phyloP scores from a whole-genome alignment of 2,113 vertebrate species.

The Mormyrus iriodes region DNA sequence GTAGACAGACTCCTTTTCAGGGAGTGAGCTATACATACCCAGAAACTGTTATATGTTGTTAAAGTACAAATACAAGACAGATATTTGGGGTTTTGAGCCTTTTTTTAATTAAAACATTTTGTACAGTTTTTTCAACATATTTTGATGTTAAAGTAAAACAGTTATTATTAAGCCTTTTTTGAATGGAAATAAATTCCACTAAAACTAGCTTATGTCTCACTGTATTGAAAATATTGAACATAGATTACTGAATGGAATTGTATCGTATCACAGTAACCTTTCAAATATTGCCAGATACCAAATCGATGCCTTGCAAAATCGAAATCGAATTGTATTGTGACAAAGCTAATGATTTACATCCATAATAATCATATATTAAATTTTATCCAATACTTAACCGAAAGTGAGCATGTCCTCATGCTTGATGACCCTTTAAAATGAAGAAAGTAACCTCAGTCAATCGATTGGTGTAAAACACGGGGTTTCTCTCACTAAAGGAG shows the following conservation, averaged over 20 bases:
- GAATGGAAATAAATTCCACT: background rate
- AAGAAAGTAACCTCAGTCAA: background rate
- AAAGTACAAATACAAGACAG: background rate
- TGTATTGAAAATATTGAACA: background rate
- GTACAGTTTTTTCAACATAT: background rate
- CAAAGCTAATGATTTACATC: background rate
- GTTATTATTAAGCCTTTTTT: background rate
- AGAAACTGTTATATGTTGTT: background rate
- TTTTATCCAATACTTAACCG: background rate
- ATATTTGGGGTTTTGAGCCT: background rate
- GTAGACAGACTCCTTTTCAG: background rate
- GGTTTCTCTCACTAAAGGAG: background rate
- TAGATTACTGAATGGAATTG: background rate
- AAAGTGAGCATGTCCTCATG: background rate
- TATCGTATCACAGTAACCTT: background rate
- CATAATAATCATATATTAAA: background rate
- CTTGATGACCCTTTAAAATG: background rate
- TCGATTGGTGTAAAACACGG: no score
- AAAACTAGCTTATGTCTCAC: background rate
- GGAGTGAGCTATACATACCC: background rate
- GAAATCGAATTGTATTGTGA: background rate
- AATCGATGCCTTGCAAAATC: background rate
- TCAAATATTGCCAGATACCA: background rate
- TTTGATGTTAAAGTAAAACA: background rate
- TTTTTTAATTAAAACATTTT: background rate